Base-by-base conservation (phyloP, 2,888 invertebrate species). In the Tachina grossa region DNA sequence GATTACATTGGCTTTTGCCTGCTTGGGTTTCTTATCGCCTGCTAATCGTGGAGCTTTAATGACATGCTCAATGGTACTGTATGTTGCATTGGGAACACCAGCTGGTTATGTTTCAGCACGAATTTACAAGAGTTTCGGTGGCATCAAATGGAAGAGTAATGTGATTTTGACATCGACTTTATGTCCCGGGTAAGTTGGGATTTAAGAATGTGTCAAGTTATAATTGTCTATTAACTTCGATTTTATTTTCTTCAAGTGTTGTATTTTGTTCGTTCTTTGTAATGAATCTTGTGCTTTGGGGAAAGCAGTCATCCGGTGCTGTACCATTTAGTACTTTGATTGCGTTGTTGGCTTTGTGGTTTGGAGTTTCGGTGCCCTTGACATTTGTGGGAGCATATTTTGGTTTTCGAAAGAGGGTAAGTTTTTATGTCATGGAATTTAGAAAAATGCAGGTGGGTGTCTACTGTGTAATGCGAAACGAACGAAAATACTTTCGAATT, bases 341-440 rank as follows among this genome's bases (percentile, higher is more conserved):
- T 79, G 99, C 98, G 31, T 94, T 99, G 78, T 93, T 99, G 85
- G 97, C 98, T 0, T 94, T 99, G 41, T 99, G 99, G 99, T 97
- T 99, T 93, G 96, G 98, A 74, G 98, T 99, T n/a, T 98, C 99
- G 1, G 98, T 99, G 84, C 99, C 99, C 2, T 94, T 99, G 85
- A 99, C 99, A 1, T 99, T 99, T 93, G 96, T 99, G 87, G 99
- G 99, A 43, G 98, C 99, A 59, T 99, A 98, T 93, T 98, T 99
- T 93, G 99, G 99, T 86, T 99, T 99, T 93, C 96, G 98, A 90
- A 98, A 98, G 94, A 94, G 98, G 94, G 98, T 98, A 93, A 94
- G 94, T 93, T 43, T 43, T 41, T 43, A 31, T 31, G 31, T 31
- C 31, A 6, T 47, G 11, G 1, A 47, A 47, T 47, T 13, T 47